These are phyloP conservation scores for Kryphioiulus occultus DNA, from an alignment of 2,888 invertebrate genomes.

Conservation along the genomic window DNA sequence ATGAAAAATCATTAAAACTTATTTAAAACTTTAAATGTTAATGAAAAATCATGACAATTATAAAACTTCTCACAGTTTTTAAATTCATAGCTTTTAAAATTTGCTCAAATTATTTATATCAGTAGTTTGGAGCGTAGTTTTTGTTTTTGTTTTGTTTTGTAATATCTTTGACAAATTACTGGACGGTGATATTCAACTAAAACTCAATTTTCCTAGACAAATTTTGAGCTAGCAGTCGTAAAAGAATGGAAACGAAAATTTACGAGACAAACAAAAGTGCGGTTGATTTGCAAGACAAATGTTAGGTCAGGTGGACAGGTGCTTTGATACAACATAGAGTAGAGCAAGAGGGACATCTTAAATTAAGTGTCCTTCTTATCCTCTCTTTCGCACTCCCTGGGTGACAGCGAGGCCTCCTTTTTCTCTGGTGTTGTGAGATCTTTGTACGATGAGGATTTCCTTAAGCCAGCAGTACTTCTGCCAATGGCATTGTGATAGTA, in stretches of 20 bases:
- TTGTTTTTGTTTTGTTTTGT: no score
- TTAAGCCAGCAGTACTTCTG: conserved; percentile 54
- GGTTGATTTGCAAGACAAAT: not conserved
- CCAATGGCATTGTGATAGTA: conserved; percentile 55
- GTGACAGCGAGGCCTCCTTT: conserved; percentile 41
- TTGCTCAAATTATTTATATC: no score
- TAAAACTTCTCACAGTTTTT: no score
- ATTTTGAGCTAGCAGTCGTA: no score
- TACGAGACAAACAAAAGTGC: not conserved
- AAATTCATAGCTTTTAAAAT: no score
- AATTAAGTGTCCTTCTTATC: conserved; percentile 41
- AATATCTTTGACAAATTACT: no score
- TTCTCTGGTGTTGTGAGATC: conserved; percentile 52
- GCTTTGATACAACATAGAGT: not conserved
- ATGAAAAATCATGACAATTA: no score
- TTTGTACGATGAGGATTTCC: conserved; percentile 55
- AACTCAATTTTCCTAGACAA: no score
- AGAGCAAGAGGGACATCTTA: not conserved
- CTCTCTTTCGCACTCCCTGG: conserved; percentile 43
- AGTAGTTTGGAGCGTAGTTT: no score
- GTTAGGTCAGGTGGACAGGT: not conserved
- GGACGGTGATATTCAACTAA: no score
- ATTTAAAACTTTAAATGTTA: no score
- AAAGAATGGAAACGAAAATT: not conserved
- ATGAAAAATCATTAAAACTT: no score